Conservation (phyloP, 2,888 invertebrate species). For the Heterodera filipjevi region DNA sequence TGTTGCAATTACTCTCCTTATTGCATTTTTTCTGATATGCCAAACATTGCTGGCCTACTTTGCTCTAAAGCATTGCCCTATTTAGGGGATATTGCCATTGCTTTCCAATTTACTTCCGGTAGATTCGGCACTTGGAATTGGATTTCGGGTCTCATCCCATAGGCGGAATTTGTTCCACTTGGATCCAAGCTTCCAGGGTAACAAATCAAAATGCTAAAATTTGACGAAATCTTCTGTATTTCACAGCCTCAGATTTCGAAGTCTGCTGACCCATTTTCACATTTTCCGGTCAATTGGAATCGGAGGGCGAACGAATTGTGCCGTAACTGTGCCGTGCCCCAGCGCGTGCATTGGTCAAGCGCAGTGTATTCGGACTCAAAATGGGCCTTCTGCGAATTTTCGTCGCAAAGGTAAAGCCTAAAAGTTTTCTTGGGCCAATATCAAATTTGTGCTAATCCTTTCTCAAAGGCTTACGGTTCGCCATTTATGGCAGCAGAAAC, state of each 20-base stretch:
- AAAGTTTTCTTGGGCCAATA: too few relatives aligned
- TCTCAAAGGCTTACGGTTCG: background rate
- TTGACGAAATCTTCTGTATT: too few relatives aligned
- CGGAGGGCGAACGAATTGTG: conserved; percentile 4
- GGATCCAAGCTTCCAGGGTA: background rate
- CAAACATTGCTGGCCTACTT: background rate
- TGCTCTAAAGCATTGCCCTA: background rate
- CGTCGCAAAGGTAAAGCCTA: background rate
- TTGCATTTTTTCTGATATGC: background rate
- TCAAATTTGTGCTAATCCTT: background rate
- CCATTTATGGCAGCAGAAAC: background rate
- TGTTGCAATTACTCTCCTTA: background rate
- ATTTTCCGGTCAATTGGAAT: background rate
- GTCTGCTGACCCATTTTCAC: background rate
- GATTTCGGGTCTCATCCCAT: background rate
- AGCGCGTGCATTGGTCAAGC: background rate
- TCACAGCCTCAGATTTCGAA: background rate
- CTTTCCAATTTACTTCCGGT: too few relatives aligned
- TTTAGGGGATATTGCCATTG: too few relatives aligned
- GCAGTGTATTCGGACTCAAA: background rate
- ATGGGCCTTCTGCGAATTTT: background rate
- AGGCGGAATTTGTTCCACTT: background rate
- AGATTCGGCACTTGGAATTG: background rate
- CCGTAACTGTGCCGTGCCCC: background rate
- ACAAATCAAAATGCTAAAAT: background rate